These are phyloP conservation scores for Nesospiza acunhae DNA, from an alignment of 2,113 vertebrate species.

Conservation along the genomic window DNA sequence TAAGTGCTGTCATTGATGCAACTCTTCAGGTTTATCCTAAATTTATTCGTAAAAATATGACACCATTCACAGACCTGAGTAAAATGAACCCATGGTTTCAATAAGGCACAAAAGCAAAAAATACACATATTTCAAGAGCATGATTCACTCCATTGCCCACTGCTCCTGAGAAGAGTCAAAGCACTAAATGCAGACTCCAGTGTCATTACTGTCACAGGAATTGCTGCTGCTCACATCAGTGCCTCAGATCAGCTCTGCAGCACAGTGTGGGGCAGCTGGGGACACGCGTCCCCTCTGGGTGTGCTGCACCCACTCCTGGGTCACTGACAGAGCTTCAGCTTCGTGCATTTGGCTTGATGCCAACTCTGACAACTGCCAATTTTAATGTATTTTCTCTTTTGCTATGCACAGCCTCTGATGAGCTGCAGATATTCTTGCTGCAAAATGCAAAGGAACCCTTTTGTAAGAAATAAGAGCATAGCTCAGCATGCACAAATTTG, in stretches of 20 bases:
- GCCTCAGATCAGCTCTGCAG: neutral
- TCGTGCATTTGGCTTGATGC: neutral
- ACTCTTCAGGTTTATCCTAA: neutral
- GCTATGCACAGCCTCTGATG: neutral
- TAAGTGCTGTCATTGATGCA: neutral
- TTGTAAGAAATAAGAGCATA: neutral
- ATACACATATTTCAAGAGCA: fast-evolving
- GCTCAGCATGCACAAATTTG: neutral
- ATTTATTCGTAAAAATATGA: neutral
- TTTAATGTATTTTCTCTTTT: neutral
- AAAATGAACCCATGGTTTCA: neutral
- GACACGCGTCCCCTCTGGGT: fast-evolving
- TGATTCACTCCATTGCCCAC: neutral
- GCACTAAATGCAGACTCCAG: neutral
- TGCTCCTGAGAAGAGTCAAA: neutral
- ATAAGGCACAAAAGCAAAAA: neutral
- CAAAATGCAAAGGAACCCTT: neutral
- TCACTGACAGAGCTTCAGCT: neutral
- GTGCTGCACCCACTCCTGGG: neutral
- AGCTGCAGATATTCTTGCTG: neutral
- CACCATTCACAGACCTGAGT: neutral
- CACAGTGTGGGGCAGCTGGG: neutral
- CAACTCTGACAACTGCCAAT: neutral
- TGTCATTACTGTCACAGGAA: neutral
- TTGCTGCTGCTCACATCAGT: neutral